Base-by-base conservation (phyloP, 2,797 vertebrate species). In the Taenioides sp. region DNA sequence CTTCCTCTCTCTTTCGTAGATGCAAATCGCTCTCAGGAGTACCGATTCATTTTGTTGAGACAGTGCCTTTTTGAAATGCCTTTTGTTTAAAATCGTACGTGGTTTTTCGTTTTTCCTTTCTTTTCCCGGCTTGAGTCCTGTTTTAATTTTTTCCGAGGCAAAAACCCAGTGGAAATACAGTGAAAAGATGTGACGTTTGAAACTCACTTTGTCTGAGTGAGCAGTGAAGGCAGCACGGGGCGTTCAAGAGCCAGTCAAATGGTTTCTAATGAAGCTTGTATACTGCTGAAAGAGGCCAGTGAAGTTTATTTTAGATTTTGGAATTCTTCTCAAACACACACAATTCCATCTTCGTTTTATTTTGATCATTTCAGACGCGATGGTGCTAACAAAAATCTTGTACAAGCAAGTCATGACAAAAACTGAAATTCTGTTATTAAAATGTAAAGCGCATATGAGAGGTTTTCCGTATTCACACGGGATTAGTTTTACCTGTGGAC, bases 71-170 rank as follows among this genome's bases (percentile, higher is more conserved):
- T 25, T 25, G 6, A 49, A 49, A 47, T 25, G 40, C 40, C 59
- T 61, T 60, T 61, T 4, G 22, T 61, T n/a, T 61, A 9, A 47
- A 23, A 17, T 9, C 1, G 37, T 12, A n/a, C 22, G 20, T 23
- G 62, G n/a, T 40, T 61, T 17, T 31, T 31, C 3, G 2, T 20
- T 64, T 17, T 34, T 34, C 31, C 3, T 23, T 54, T 70, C n/a
- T 28, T 68, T 88, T 86, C 6, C 20, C 59, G 37, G 50, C 20
- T 79, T 16, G 71, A 75, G 67, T 79, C 60, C 4, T 43, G 54
- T 63, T 77, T 57, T 70, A 73, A 67, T 62, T 63, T 16, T 34
- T 50, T 72, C 67, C 23, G 47, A 67, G 28, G 18, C 23, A 40
- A 74, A 61, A 17, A 68, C 66, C 47, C 57, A 67, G 23, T 5